Evolutionary conservation across 2,888 invertebrate genomes (phyloP).

Genomic region (Pheosia gnoma): DNA sequence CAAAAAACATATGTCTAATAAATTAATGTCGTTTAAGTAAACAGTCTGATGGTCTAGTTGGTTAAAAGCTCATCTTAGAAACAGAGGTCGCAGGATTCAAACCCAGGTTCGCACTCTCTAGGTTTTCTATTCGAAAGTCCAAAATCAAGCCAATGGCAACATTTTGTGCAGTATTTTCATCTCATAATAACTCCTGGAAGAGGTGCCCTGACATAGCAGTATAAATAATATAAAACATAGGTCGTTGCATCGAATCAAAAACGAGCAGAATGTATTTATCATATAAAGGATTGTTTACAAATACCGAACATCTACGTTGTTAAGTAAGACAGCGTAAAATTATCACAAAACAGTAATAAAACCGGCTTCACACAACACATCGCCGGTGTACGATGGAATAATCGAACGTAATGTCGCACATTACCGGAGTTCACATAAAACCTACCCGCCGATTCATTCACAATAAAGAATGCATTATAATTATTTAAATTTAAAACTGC

Average conservation of each 20-base stretch:
- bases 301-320: conserved; percentile 4
- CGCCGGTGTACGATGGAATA: conserved; percentile 35
- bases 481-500: conserved; percentile 62
- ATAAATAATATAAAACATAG: background rate
- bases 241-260: background rate
- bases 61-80: too few species aligned
- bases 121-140: too few species aligned
- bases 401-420: conserved; percentile 37
- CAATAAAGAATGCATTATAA: conserved; percentile 48
- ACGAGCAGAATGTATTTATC: background rate
- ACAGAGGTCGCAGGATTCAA: too few species aligned
- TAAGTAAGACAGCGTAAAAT: conserved; percentile 7
- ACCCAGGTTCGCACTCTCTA: too few species aligned
- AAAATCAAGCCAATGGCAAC: too few species aligned
- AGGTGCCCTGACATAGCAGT: too few species aligned
- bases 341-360: conserved; percentile 8
- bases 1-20: too few species aligned
- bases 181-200: too few species aligned
- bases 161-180: too few species aligned
- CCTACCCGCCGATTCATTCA: conserved; percentile 37
- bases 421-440: conserved; percentile 34
- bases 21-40: too few species aligned
- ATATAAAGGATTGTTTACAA: conserved; percentile 7
- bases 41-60: too few species aligned
- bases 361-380: conserved; percentile 29